A percentile compares a stretch with the other conserved stretches of the same genome.
Conservation (phyloP, 2,797 vertebrate genomes). For the Cossypha niveicapilla region DNA sequence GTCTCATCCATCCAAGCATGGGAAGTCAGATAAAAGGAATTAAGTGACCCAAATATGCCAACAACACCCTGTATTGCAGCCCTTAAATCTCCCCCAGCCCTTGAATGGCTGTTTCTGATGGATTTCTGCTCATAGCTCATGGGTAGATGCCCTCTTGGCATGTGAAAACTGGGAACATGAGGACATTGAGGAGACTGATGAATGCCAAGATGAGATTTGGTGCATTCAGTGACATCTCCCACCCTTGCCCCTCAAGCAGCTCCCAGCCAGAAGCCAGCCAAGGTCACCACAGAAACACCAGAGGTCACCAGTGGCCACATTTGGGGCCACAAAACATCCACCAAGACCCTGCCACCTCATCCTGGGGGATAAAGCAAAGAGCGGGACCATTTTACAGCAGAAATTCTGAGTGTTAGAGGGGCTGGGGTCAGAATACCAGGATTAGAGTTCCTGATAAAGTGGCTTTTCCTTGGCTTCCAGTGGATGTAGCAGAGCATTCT, state of each 20-base stretch:
- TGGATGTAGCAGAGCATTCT: neutral
- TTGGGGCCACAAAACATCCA: neutral
- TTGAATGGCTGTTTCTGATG: neutral
- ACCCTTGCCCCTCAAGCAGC: neutral
- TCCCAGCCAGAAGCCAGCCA: neutral
- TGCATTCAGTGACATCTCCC: neutral
- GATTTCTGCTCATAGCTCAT: neutral
- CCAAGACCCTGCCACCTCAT: neutral
- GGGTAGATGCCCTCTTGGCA: neutral
- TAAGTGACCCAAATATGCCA: neutral
- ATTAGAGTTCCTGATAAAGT: neutral
- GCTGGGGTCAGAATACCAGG: neutral
- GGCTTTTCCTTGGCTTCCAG: neutral
- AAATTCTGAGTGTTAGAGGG: neutral
- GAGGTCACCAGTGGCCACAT: accelerated
- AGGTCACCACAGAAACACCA: neutral
- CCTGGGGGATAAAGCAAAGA: neutral
- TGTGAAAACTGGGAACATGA: neutral
- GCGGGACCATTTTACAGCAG: neutral
- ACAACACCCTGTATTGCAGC: neutral
- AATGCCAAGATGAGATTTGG: neutral
- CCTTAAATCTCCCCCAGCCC: accelerated
- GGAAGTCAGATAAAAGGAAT: neutral
- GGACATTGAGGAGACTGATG: neutral
- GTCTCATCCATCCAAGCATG: accelerated